These are phyloP conservation scores for Paramormyrops kingsleyae DNA, from an alignment of 2,113 vertebrate species.

Conservation along the genomic window DNA sequence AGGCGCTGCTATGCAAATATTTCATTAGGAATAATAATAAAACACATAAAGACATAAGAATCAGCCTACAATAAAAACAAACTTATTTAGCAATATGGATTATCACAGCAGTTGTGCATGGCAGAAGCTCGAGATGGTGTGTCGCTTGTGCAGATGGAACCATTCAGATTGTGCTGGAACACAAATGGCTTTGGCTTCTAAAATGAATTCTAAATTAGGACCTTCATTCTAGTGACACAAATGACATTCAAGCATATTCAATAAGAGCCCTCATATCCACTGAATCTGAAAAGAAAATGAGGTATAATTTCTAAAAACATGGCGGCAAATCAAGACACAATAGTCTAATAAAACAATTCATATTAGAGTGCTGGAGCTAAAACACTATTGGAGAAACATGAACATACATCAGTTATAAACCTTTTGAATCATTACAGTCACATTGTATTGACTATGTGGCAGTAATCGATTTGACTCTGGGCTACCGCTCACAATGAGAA, in stretches of 20 bases:
- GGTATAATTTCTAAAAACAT: conserved; percentile 19
- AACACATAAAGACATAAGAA: neutral
- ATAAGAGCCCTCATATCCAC: neutral
- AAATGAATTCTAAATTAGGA: conserved; percentile 13
- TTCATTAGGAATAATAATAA: conserved; percentile 3
- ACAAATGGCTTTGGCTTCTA: neutral
- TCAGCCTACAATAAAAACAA: neutral
- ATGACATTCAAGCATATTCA: neutral
- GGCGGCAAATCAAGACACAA: conserved; percentile 40
- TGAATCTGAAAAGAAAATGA: neutral
- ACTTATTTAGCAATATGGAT: neutral
- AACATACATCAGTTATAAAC: conserved; percentile 41
- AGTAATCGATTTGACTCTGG: conserved; percentile 38
- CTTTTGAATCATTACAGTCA: conserved; percentile 30
- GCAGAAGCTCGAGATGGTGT: neutral
- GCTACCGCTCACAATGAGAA: conserved; percentile 35
- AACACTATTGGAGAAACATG: conserved; percentile 37
- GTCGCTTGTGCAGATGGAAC: neutral
- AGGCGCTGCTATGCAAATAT: neutral
- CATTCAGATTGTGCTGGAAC: neutral
- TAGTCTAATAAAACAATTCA: conserved; percentile 26
- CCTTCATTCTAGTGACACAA: neutral
- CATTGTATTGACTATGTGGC: conserved; percentile 15
- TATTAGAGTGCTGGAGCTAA: conserved; percentile 25
- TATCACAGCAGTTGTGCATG: neutral